phyloP scores from a whole-genome alignment of 2,113 vertebrate species.

The Hypanus sabinus region DNA sequence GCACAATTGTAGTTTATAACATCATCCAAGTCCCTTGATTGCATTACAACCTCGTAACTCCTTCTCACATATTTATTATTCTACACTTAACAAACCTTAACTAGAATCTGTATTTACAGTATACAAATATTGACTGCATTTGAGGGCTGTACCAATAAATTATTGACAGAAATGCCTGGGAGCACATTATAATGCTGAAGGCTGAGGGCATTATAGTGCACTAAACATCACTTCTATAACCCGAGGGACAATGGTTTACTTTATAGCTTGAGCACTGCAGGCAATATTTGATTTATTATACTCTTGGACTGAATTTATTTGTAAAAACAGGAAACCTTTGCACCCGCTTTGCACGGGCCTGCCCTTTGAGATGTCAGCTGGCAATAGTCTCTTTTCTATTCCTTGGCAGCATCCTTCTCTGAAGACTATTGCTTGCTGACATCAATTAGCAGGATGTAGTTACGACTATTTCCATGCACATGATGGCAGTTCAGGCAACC shows the following conservation, averaged over 20 bases:
- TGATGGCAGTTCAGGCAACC: conserved; percentile 4
- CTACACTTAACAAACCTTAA: conserved; percentile 36
- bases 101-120: conserved; percentile 36
- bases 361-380: conserved; percentile 34
- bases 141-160: conserved; percentile 33
- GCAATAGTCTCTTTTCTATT: conserved; percentile 33
- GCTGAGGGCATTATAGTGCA: conserved; percentile 35
- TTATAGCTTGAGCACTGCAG: conserved; percentile 33
- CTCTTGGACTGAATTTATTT: conserved; percentile 36
- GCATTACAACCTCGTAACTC: conserved; percentile 35
- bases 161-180: conserved; percentile 35
- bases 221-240: conserved; percentile 35
- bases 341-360: conserved; percentile 30
- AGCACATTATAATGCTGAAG: conserved; percentile 36
- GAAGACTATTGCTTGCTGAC: conserved; percentile 28
- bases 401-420: conserved; percentile 1
- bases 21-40: conserved; percentile 21
- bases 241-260: conserved; percentile 35
- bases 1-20: conserved; percentile 18
- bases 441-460: conserved; percentile 21
- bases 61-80: conserved; percentile 33
- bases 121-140: conserved; percentile 36
- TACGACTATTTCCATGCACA: conserved; percentile 12
- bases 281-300: conserved; percentile 37
- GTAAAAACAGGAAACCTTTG: conserved; percentile 31